Evolutionary conservation across 2,113 vertebrate species (phyloP).

Genomic region (Pomatorhinus ruficollis): DNA sequence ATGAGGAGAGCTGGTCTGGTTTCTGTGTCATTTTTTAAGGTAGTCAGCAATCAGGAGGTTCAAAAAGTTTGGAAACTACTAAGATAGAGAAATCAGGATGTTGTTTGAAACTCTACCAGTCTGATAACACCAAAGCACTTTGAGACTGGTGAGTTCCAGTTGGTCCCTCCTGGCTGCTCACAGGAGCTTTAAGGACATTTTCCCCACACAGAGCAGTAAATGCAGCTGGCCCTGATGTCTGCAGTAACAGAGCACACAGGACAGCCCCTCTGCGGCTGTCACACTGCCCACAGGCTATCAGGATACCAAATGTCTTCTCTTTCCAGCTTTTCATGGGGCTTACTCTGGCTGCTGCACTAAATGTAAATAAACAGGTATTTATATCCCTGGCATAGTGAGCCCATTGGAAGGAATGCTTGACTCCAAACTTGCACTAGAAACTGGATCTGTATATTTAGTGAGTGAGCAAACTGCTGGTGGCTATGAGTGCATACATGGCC

Average conservation of each 20-base stretch:
- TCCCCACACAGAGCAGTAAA: background rate
- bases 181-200: background rate
- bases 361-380: constrained; percentile 53
- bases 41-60: background rate
- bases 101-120: background rate
- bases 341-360: constrained; percentile 61
- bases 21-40: background rate
- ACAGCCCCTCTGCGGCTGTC: constrained; percentile 15
- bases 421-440: constrained; percentile 70
- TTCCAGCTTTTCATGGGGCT: background rate
- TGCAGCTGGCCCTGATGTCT: background rate
- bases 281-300: background rate
- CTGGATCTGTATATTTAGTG: constrained; percentile 68
- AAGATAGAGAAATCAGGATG: background rate
- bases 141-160: background rate
- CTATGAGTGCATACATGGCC: constrained; percentile 16
- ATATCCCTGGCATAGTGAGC: constrained; percentile 3
- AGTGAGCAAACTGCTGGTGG: constrained; percentile 69
- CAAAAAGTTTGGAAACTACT: background rate
- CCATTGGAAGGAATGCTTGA: constrained; percentile 66
- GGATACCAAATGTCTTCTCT: background rate
- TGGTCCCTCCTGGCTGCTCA: background rate
- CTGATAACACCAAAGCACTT: background rate
- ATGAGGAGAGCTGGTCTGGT: background rate
- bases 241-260: background rate